Base-by-base conservation (phyloP, 2,888 invertebrate species). In the Acleris cristana region DNA sequence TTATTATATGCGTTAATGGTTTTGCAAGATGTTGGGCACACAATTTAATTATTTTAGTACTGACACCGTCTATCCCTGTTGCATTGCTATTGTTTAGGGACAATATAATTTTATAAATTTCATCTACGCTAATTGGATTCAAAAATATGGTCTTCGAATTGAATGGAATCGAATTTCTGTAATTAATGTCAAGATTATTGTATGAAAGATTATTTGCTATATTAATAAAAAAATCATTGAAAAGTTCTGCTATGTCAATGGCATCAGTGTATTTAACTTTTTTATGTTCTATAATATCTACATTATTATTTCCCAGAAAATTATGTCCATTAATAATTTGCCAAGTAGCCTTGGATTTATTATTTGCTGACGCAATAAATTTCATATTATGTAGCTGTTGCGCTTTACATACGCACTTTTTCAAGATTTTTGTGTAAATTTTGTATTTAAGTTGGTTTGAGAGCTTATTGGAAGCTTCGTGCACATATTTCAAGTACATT, bases 31-130 rank as follows among this genome's bases (percentile, higher is more conserved):
- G 23, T 53, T 53, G 6, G 16, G 53, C 53, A 26, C 26, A 53
- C 3, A 53, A 26, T 14, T 53, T 53, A 16, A 53, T 14, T 53
- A 26, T 26, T 26, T 53, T 53, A 53, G 53, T 53, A 23, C 16
- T 16, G 23, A 53, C 30, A 30, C 30, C 30, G 16, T 53, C 53
- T 6, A 26, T 26, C 2, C 53, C 53, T 6, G 23, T 16, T 16
- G 53, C 53, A 23, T 53, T 26, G n/a, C 53, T 53, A 26, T 53
- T 53, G 6, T 53, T 26, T 26, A 53, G 21, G 21, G 52, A 52
- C 21, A 52, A 23, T 23, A 23, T 21, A 21, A 52, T 52, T 7
- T 52, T 52, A 21, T 52, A 14, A 12, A 52, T 14, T 8, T 52
- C 23, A 52, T 52, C 7, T 21, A 12, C 21, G 21, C 16, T 16